Evolutionary conservation across 1,140 invertebrate genomes (phyloP).

Genomic region (Batillaria attramentaria): DNA sequence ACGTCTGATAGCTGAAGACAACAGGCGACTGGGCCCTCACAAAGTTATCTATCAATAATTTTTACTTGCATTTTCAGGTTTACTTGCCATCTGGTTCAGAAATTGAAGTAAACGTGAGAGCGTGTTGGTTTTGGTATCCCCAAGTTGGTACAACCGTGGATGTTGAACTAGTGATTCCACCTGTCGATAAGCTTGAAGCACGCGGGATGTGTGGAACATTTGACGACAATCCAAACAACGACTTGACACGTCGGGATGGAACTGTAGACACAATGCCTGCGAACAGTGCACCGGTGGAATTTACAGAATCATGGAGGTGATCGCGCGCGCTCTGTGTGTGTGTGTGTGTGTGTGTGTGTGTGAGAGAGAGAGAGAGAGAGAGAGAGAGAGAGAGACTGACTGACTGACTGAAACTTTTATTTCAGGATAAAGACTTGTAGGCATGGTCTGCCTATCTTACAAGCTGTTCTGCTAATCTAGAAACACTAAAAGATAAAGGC

Average conservation of each 20-base stretch:
- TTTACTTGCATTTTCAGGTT: constrained; percentile 14
- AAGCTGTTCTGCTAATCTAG: too few relatives aligned
- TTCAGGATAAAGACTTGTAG: too few relatives aligned
- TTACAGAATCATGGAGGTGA: constrained; percentile 33
- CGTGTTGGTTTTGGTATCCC: neutral
- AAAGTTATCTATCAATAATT: neutral
- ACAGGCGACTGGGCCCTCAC: neutral
- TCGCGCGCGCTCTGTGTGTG: neutral
- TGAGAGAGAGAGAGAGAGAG: too few relatives aligned
- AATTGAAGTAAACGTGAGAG: constrained; percentile 3
- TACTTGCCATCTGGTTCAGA: constrained; percentile 29
- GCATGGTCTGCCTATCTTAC: too few relatives aligned
- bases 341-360: too few relatives aligned
- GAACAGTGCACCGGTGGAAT: constrained; percentile 10
- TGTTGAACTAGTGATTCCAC: too few relatives aligned
- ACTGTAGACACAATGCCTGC: constrained; percentile 9
- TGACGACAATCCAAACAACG: constrained; percentile 22
- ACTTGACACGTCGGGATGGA: constrained; percentile 24
- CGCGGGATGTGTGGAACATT: constrained; percentile 28
- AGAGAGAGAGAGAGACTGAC: too few relatives aligned
- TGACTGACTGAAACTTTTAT: too few relatives aligned
- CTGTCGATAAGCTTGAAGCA: neutral
- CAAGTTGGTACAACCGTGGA: constrained; percentile 1
- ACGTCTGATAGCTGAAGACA: too few relatives aligned
- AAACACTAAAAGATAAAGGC: too few relatives aligned